phyloP scores from a whole-genome alignment of 2,888 invertebrate species.

The Bellardia bayeri region DNA sequence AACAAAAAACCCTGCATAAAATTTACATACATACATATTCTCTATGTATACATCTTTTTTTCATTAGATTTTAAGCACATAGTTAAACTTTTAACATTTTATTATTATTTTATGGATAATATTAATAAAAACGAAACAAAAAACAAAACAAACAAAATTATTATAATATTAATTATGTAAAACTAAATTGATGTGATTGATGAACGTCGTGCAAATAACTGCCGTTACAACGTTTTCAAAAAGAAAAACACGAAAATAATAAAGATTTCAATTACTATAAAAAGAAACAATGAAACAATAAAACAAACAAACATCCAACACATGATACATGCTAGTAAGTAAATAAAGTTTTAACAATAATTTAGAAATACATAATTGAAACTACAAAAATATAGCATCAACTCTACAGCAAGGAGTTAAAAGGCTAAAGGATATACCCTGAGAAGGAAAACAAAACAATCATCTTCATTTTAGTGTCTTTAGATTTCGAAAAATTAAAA shows the following conservation, averaged over 20 bases:
- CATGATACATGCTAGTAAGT: neutral
- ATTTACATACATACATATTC: conserved; percentile 81
- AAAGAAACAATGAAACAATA: neutral
- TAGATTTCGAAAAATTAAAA: too few relatives aligned
- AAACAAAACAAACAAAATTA: conserved; percentile 51
- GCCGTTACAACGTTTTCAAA: conserved; percentile 80
- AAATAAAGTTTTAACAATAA: neutral
- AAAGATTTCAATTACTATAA: conserved; percentile 79
- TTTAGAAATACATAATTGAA: neutral
- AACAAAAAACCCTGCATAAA: conserved; percentile 70
- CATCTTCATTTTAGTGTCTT: too few relatives aligned
- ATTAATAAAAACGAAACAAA: conserved; percentile 71
- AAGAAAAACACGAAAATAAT: conserved; percentile 71
- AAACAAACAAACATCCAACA: too few relatives aligned
- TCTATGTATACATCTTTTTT: conserved; percentile 82
- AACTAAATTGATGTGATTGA: conserved; percentile 11
- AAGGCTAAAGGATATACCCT: too few relatives aligned
- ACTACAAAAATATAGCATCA: too few relatives aligned
- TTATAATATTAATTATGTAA: conserved; percentile 53
- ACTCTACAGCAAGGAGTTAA: too few relatives aligned
- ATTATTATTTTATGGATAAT: conserved; percentile 83
- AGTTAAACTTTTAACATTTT: conserved; percentile 84
- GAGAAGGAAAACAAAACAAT: too few relatives aligned
- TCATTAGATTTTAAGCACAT: conserved; percentile 83
- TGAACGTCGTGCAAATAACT: conserved; percentile 17